A percentile compares a stretch with the other conserved stretches of the same genome.
Conservation (phyloP, 2,113 vertebrate species). For the Amphilophus citrinellus region DNA sequence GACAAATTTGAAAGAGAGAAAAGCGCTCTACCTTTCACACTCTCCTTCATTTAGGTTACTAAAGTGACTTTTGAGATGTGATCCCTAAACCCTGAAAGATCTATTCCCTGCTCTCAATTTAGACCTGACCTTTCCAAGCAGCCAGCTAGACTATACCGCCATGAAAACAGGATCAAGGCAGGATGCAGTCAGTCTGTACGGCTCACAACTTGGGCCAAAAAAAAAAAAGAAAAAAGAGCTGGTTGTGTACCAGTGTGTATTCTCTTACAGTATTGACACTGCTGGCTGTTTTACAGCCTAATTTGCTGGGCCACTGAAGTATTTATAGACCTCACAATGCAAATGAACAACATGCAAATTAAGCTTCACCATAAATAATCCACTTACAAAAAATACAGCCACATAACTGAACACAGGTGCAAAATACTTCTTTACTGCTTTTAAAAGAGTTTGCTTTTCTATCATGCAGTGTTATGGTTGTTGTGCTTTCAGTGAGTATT, state of each 20-base stretch:
- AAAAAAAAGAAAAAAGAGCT: slow-evolving; percentile 1
- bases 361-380: slow-evolving; percentile 59
- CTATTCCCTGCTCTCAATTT: slow-evolving; percentile 64
- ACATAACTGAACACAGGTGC: slow-evolving; percentile 56
- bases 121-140: slow-evolving; percentile 71
- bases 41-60: slow-evolving; percentile 20
- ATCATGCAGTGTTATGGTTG: slow-evolving; percentile 27
- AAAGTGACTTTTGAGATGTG: slow-evolving; percentile 70
- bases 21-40: not conserved
- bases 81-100: slow-evolving; percentile 70
- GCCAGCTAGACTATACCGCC: slow-evolving; percentile 25
- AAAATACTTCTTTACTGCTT: slow-evolving; percentile 48
- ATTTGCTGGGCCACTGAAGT: slow-evolving; percentile 50
- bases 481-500: slow-evolving; percentile 48
- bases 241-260: not conserved
- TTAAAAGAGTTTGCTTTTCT: slow-evolving; percentile 37
- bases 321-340: slow-evolving; percentile 54
- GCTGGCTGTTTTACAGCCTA: slow-evolving; percentile 43
- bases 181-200: slow-evolving; percentile 35
- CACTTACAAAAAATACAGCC: slow-evolving; percentile 4
- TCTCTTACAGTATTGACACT: slow-evolving; percentile 28
- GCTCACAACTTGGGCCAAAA: not conserved
- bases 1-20: slow-evolving; percentile 8
- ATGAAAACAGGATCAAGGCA: slow-evolving; percentile 42
- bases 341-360: slow-evolving; percentile 57